phyloP scores from a whole-genome alignment of 2,113 vertebrate species.

The Equus quagga region DNA sequence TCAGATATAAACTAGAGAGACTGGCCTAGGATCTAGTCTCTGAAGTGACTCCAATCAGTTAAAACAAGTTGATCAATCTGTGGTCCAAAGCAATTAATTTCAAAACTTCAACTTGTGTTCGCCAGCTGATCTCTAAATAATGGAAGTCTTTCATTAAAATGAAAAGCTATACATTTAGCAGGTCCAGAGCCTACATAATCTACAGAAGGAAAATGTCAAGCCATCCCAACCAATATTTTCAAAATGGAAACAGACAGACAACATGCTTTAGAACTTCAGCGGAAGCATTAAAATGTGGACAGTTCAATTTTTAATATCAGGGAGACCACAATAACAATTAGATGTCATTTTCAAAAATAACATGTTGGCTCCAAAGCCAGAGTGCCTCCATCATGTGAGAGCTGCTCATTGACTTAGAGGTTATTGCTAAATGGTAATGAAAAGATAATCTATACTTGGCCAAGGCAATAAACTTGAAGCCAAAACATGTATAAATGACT shows the following conservation, averaged over 20 bases:
- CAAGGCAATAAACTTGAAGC: constrained; percentile 68
- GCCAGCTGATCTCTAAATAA: neutral
- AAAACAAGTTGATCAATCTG: neutral
- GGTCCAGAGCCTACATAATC: neutral
- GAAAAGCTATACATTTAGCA: constrained; percentile 40
- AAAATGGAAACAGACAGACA: neutral
- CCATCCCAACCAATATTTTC: neutral
- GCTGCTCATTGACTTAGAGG: neutral
- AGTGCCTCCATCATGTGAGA: neutral
- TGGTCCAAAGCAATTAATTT: constrained; percentile 41
- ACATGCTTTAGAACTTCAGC: neutral
- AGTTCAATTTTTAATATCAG: constrained; percentile 40
- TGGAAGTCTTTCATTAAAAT: neutral
- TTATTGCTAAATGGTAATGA: constrained; percentile 35
- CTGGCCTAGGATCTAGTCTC: neutral
- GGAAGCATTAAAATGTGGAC: constrained; percentile 23
- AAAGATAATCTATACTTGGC: constrained; percentile 40
- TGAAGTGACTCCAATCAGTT: neutral
- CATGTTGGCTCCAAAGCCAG: neutral
- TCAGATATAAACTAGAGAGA: neutral
- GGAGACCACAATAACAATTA: constrained; percentile 10
- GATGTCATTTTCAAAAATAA: constrained; percentile 62
- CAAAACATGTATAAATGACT: constrained; percentile 51
- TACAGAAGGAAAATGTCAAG: neutral
- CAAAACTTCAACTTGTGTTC: constrained; percentile 5